A percentile compares a stretch with the other conserved stretches of the same genome.
These are phyloP conservation scores for Heliconius erato DNA, from an alignment of 2,888 invertebrate genomes.

Conservation along the genomic window DNA sequence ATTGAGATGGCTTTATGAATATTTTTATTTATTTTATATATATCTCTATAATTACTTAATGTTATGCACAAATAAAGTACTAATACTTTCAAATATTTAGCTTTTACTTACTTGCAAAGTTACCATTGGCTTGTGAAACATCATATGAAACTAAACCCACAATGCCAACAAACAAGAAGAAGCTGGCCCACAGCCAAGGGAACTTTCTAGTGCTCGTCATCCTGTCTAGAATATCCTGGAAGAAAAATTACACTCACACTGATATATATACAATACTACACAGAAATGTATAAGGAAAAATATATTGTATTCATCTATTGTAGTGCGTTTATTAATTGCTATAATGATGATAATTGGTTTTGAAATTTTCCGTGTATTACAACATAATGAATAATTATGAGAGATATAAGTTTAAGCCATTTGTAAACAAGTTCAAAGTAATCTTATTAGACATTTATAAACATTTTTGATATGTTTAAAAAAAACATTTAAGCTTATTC, in stretches of 20 bases:
- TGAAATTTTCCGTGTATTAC: background rate
- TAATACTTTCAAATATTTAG: background rate
- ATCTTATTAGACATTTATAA: background rate
- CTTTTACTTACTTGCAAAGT: constrained; percentile 87
- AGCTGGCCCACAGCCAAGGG: constrained; percentile 88
- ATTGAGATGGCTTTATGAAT: background rate
- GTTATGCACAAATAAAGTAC: background rate
- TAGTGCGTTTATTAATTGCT: background rate
- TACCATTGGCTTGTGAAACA: constrained; percentile 87
- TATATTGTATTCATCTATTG: background rate
- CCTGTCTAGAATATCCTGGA: constrained; percentile 84
- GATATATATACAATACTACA: background rate
- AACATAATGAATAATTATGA: background rate
- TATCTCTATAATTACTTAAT: background rate
- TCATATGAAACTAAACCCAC: constrained; percentile 88
- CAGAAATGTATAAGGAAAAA: background rate
- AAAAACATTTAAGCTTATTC: background rate
- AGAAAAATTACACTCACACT: constrained; percentile 2
- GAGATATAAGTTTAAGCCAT: background rate
- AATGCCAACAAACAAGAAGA: constrained; percentile 86
- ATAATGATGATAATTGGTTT: background rate
- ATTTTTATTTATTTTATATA: background rate
- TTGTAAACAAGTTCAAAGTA: background rate
- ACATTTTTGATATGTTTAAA: background rate
- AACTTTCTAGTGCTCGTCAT: constrained; percentile 87